phyloP scores from a whole-genome alignment of 2,888 invertebrate species.

The Drosophila colorata region DNA sequence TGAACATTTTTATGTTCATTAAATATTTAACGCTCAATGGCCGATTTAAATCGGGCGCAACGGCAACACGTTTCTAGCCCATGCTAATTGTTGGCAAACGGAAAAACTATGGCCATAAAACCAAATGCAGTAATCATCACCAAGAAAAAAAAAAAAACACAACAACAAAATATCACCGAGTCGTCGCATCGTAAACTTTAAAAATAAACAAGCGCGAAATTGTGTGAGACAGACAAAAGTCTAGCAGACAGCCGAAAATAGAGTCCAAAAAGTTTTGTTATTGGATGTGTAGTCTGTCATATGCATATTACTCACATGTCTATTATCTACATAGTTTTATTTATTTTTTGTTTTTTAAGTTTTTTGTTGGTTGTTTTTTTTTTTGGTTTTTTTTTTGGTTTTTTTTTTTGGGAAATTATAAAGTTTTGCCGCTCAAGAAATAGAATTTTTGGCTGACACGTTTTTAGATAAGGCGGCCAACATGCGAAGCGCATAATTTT shows the following conservation, averaged over 20 bases:
- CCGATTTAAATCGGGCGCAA: slow-evolving; percentile 42
- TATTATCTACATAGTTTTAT: slow-evolving; percentile 30
- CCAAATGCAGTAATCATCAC: slow-evolving; percentile 25
- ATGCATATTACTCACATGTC: slow-evolving; percentile 40
- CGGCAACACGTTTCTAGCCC: slow-evolving; percentile 30
- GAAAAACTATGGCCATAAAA: slow-evolving; percentile 41
- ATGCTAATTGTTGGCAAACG: slow-evolving; percentile 24
- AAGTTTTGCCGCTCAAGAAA: slow-evolving; percentile 53
- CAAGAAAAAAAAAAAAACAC: too few relatives aligned
- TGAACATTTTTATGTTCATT: slow-evolving; percentile 53
- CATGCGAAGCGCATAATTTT: slow-evolving; percentile 28
- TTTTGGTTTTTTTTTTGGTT: neutral
- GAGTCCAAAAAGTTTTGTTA: slow-evolving; percentile 15
- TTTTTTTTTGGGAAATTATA: slow-evolving; percentile 21
- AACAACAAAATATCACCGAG: slow-evolving; percentile 28
- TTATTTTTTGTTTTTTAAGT: slow-evolving; percentile 4
- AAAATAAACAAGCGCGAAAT: slow-evolving; percentile 69
- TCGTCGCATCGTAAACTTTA: slow-evolving; percentile 67
- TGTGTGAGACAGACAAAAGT: slow-evolving; percentile 45
- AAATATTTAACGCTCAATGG: slow-evolving; percentile 67
- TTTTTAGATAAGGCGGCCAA: slow-evolving; percentile 68
- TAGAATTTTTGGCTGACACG: slow-evolving; percentile 56
- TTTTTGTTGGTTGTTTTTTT: slow-evolving; percentile 5
- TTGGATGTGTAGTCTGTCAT: slow-evolving; percentile 19
- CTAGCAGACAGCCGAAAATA: slow-evolving; percentile 31